These are phyloP conservation scores for Stenopsyche tienmushanensis DNA, from an alignment of 1,140 invertebrate species.

Conservation along the genomic window DNA sequence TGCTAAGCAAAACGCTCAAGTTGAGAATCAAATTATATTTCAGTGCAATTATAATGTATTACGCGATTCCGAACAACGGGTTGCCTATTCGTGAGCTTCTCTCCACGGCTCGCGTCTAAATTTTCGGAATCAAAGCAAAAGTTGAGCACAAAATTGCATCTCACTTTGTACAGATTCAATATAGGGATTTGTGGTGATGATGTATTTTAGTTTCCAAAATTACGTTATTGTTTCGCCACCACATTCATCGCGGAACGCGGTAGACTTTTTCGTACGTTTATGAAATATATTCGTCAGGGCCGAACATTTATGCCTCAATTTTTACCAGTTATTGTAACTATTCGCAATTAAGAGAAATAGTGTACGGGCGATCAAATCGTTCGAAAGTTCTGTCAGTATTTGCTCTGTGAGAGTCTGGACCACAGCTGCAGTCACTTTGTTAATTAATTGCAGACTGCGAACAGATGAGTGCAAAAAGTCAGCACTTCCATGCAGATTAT, in stretches of 20 bases:
- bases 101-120: no score
- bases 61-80: constrained; percentile 7
- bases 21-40: constrained; percentile 14
- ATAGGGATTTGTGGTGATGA: no score
- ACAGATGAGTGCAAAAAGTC: neutral
- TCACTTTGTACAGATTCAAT: neutral
- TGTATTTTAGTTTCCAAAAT: neutral
- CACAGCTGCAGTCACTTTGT: constrained; percentile 17
- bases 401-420: neutral
- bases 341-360: no score
- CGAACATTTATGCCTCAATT: no score
- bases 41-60: constrained; percentile 18
- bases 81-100: no score
- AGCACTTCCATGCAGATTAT: neutral
- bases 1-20: no score
- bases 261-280: no score
- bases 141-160: no score
- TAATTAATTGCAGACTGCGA: constrained; percentile 15
- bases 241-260: no score
- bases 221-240: neutral
- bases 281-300: no score
- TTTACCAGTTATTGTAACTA: no score
- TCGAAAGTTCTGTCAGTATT: constrained; percentile 17
- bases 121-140: no score
- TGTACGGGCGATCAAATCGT: constrained; percentile 34